Percentiles rank a stretch among this genome's conserved stretches.
These are phyloP conservation scores for Drosophila malerkotliana DNA, from an alignment of 1,140 invertebrate genomes.

Conservation along the genomic window DNA sequence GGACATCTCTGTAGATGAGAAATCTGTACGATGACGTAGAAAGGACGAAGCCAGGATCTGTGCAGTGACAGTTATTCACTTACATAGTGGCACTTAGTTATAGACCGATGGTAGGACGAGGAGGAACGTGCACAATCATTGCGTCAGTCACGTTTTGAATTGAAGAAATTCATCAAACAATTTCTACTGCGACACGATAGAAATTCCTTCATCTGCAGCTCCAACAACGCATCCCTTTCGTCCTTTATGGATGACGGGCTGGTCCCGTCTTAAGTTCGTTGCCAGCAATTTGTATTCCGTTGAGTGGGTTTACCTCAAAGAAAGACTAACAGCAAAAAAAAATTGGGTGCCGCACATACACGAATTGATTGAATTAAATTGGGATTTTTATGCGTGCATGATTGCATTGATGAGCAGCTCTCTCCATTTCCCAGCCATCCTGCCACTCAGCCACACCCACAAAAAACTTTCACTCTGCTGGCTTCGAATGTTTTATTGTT, in stretches of 20 bases:
- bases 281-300: constrained; percentile 67
- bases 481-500: constrained; percentile 55
- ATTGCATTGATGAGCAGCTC: constrained; percentile 71
- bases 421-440: constrained; percentile 13
- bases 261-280: constrained; percentile 28
- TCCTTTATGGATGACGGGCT: constrained; percentile 15
- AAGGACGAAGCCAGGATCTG: constrained; percentile 32
- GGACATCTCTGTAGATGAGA: constrained; percentile 10
- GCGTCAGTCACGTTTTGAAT: constrained; percentile 80
- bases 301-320: constrained; percentile 42
- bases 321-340: constrained; percentile 10
- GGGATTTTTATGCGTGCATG: constrained; percentile 74
- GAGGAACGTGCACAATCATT: constrained; percentile 75
- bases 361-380: constrained; percentile 79
- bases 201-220: constrained; percentile 29
- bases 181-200: constrained; percentile 54
- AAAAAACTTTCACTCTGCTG: constrained; percentile 4
- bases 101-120: constrained; percentile 44
- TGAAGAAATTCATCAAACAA: constrained; percentile 79
- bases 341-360: constrained; percentile 15
- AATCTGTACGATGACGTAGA: constrained; percentile 18
- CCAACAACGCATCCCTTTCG: constrained; percentile 10
- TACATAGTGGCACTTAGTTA: constrained; percentile 79
- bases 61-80: constrained; percentile 72
- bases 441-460: constrained; percentile 1